A percentile compares a stretch with the other conserved stretches of the same genome.
These are phyloP conservation scores for Phalloptychus januarius DNA, from an alignment of 2,797 vertebrate species.

Conservation along the genomic window DNA sequence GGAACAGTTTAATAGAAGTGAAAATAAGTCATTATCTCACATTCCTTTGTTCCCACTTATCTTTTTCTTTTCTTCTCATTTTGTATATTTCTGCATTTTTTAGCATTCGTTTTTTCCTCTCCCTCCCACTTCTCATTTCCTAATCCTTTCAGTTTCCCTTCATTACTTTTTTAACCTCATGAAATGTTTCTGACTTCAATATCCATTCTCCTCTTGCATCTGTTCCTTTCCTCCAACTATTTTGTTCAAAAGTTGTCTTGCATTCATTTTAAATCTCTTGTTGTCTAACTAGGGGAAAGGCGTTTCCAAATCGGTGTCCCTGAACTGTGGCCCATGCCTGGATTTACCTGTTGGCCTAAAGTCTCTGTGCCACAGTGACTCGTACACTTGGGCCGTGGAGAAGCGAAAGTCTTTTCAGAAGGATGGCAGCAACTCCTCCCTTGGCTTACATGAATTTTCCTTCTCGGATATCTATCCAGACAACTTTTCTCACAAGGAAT, in stretches of 20 bases:
- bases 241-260: not conserved
- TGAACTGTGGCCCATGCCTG: slow-evolving; percentile 65
- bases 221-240: slow-evolving; percentile 17
- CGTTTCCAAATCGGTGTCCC: slow-evolving; percentile 68
- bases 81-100: slow-evolving; percentile 36
- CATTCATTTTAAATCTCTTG: slow-evolving; percentile 6
- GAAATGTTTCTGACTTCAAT: slow-evolving; percentile 42
- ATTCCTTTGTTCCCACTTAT: slow-evolving; percentile 40
- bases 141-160: slow-evolving; percentile 41
- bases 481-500: slow-evolving; percentile 70
- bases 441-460: slow-evolving; percentile 71
- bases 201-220: slow-evolving; percentile 34
- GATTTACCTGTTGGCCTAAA: slow-evolving; percentile 44
- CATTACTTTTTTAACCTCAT: slow-evolving; percentile 28
- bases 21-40: slow-evolving; percentile 51
- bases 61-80: slow-evolving; percentile 38
- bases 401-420: slow-evolving; percentile 73
- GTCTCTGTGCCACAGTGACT: slow-evolving; percentile 83
- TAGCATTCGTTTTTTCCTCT: slow-evolving; percentile 27
- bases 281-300: slow-evolving; percentile 76
- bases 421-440: slow-evolving; percentile 55
- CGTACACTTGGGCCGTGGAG: slow-evolving; percentile 86
- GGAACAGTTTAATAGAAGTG: slow-evolving; percentile 33
- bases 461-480: slow-evolving; percentile 68
- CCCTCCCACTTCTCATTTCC: slow-evolving; percentile 32